Conservation (phyloP, 2,888 invertebrate genomes). For the Synergus umbraculus region DNA sequence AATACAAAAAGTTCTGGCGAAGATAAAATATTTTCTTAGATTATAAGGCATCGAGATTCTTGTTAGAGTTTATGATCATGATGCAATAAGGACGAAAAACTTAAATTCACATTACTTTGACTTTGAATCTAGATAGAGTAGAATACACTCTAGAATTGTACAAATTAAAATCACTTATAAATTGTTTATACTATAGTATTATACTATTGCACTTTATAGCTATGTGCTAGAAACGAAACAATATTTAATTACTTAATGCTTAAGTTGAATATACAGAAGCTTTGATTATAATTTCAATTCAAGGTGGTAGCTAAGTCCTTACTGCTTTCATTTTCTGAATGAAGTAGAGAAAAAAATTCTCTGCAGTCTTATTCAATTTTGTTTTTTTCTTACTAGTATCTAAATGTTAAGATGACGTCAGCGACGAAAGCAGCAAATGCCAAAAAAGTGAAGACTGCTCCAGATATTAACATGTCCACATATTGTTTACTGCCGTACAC, state of each 20-base stretch:
- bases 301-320: background rate
- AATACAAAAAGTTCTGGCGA: conserved; percentile 7
- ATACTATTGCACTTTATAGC: background rate
- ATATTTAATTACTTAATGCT: background rate
- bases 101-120: background rate
- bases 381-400: conserved; percentile 64
- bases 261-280: background rate
- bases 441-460: conserved; percentile 82
- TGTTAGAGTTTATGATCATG: conserved; percentile 3
- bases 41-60: conserved; percentile 22
- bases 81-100: conserved; percentile 9
- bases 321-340: conserved; percentile 20
- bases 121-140: background rate
- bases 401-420: conserved; percentile 82
- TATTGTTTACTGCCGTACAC: conserved; percentile 83
- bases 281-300: background rate
- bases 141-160: background rate
- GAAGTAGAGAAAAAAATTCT: conserved; percentile 23
- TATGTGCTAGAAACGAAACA: background rate
- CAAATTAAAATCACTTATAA: conserved; percentile 6
- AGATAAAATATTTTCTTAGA: conserved; percentile 1
- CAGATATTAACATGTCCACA: conserved; percentile 83
- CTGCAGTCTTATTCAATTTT: conserved; percentile 26
- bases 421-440: conserved; percentile 81
- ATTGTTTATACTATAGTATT: background rate